Evolutionary conservation across 2,888 invertebrate genomes (phyloP).

Genomic region (Mythimna vitellina): DNA sequence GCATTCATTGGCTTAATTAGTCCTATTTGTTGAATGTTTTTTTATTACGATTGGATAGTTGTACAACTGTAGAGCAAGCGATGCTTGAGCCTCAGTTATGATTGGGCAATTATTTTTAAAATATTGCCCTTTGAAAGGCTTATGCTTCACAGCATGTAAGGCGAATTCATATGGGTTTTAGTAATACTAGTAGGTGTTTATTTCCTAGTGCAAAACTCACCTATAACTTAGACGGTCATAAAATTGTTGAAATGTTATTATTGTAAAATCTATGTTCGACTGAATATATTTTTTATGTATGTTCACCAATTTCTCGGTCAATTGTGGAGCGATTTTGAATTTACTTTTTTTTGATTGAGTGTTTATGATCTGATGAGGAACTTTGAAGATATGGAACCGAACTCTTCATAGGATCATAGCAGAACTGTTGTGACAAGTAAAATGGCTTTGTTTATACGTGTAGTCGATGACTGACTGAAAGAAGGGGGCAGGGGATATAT

Average conservation of each 20-base stretch:
- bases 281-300: too few species aligned
- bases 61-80: background rate
- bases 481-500: too few species aligned
- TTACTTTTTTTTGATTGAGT: too few species aligned
- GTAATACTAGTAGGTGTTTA: background rate
- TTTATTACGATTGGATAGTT: background rate
- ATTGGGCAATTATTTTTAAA: background rate
- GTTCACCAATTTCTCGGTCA: too few species aligned
- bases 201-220: background rate
- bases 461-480: too few species aligned
- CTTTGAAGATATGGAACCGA: too few species aligned
- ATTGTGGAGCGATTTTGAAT: too few species aligned
- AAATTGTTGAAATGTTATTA: background rate
- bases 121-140: background rate
- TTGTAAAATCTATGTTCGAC: background rate
- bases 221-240: background rate
- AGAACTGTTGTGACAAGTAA: too few species aligned
- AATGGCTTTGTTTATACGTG: too few species aligned
- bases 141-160: background rate
- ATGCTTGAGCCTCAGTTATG: background rate
- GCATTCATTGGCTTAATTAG: background rate
- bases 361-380: too few species aligned
- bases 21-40: constrained; percentile 1
- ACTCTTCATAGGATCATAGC: too few species aligned
- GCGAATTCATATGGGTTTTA: background rate